Evolutionary conservation across 2,888 invertebrate genomes (phyloP), one percentile per base, ranked within the genome.

Genomic region (Microctonus brassicae): DNA sequence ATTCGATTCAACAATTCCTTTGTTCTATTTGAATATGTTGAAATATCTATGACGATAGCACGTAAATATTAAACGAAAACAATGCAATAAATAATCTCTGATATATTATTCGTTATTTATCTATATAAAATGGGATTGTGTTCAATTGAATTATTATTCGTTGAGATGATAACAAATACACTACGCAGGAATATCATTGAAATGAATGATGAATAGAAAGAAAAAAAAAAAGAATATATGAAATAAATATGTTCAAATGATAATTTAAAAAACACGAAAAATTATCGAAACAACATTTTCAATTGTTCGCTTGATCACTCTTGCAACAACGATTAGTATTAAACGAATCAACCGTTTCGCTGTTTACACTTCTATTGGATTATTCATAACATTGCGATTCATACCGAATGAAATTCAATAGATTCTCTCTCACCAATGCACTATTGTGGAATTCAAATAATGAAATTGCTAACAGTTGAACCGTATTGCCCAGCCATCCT

Each of bases 281-380:
- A 17, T 33, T 10, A 29, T 29, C 5, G 3, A 33, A 55, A 58
- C 52, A 29, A 55, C 58, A 33, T 68, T 67, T 67, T 24, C 55
- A 63, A 62, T 72, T 67, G 34, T 34, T 68, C 36, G 36, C 17
- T 17, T 17, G n/a, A 55, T 58, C 26, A 42, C 60, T 57, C 55
- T 26, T 33, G 57, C n/a, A n/a, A n/a, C n/a, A n/a, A 69, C 42
- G 58, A 34, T 55, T 55, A 17, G 20, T n/a, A 52, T 52, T 52
- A 5, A 26, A 52, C 20, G 17, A 22, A 24, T 65, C 29, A 24
- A 53, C 17, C 13, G 42, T n/a, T 61, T 42, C 36, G 69, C 42
- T 64, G 39, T 36, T 26, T 52, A 57, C 26, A 57, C 33, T 52
- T 47, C 29, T 13, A 52, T 64, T 64, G 22, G 52, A 64, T 64